Percentiles rank a stretch among this genome's conserved stretches.
phyloP scores from a whole-genome alignment of 2,113 vertebrate species.

The Ictalurus furcatus region DNA sequence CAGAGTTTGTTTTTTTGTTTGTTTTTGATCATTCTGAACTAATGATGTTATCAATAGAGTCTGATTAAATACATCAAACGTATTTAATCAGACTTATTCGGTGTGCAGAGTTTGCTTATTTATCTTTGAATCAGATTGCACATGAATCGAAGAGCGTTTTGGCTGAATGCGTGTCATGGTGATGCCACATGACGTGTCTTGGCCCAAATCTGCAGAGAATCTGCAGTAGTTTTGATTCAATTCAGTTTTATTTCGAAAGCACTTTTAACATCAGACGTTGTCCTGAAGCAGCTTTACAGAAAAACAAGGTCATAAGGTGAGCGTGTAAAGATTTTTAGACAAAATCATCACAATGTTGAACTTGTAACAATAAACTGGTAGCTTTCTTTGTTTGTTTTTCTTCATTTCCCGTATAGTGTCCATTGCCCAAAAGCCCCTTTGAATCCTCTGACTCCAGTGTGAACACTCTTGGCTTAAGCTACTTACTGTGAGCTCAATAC shows the following conservation, averaged over 20 bases:
- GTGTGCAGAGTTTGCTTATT: not conserved
- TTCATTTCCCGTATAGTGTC: not conserved
- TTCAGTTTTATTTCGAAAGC: too few species aligned
- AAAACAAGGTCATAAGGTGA: not conserved
- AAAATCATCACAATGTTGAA: not conserved
- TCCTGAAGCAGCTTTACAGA: too few species aligned
- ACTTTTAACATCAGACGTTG: too few species aligned
- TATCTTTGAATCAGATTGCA: too few species aligned
- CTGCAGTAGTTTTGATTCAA: too few species aligned
- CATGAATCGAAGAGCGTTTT: too few species aligned
- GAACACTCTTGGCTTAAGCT: not conserved
- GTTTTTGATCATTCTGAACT: not conserved
- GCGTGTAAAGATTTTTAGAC: not conserved
- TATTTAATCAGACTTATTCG: not conserved
- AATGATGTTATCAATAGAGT: too few species aligned
- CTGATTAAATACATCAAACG: not conserved
- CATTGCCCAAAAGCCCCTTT: not conserved
- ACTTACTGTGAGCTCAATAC: not conserved
- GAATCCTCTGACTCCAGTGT: not conserved
- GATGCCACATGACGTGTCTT: too few species aligned
- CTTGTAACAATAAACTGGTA: not conserved
- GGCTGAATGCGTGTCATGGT: too few species aligned
- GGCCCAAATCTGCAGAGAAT: too few species aligned
- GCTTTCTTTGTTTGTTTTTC: not conserved
- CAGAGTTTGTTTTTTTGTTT: too few species aligned